Evolutionary conservation across 2,113 vertebrate species (phyloP).

Genomic region (Varanus salvator): DNA sequence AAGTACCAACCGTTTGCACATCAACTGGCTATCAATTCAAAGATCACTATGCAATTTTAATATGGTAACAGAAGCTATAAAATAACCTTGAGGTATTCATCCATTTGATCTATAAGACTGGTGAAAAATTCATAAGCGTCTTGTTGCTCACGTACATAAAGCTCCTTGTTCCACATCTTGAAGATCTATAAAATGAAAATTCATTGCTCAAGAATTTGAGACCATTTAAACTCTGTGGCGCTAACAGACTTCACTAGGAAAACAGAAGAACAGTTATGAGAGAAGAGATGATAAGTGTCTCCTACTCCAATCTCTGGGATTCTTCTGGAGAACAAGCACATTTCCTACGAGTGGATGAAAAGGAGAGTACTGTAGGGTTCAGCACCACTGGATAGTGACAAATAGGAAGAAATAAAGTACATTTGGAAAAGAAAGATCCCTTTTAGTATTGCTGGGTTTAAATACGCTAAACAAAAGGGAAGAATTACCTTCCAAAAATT

Average conservation of each 20-base stretch:
- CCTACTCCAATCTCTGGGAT: not conserved
- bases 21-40: not conserved
- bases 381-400: not conserved
- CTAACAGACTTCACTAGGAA: not conserved
- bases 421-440: not conserved
- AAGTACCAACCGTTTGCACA: conserved; percentile 44
- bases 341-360: not conserved
- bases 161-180: conserved; percentile 99
- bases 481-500: conserved; percentile 98
- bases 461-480: conserved; percentile 19
- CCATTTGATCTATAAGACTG: conserved; percentile 97
- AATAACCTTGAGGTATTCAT: conserved; percentile 96
- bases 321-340: not conserved
- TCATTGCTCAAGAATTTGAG: not conserved
- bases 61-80: not conserved
- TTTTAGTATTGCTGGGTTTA: not conserved
- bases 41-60: not conserved
- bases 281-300: not conserved
- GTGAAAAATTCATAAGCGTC: conserved; percentile 99
- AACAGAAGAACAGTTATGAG: not conserved
- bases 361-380: not conserved
- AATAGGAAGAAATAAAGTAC: not conserved
- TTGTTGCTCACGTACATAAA: conserved; percentile 96
- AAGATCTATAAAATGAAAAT: conserved; percentile 85
- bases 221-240: not conserved